These are phyloP conservation scores for Seira ritae DNA, from an alignment of 2,888 invertebrate genomes.

Conservation along the genomic window DNA sequence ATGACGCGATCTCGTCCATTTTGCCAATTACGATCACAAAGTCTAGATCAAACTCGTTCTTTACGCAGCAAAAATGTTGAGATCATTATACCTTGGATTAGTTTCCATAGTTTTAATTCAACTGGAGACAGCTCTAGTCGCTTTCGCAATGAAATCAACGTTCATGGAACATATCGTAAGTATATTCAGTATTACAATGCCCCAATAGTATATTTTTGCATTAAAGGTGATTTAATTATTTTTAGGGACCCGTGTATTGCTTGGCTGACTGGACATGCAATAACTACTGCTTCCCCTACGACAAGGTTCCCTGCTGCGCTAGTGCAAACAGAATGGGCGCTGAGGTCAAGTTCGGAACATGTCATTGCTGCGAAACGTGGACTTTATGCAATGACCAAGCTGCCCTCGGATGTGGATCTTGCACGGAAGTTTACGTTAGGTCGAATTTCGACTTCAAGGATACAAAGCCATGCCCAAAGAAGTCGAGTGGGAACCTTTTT, in stretches of 20 bases:
- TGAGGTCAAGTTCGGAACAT: conserved; percentile 11
- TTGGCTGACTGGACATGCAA: conserved; percentile 9
- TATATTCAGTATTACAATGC: neutral
- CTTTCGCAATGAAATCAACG: neutral
- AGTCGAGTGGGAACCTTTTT: neutral
- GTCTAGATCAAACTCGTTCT: too few relatives aligned
- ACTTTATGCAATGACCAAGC: neutral
- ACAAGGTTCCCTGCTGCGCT: neutral
- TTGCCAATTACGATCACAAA: too few relatives aligned
- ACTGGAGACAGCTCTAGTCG: too few relatives aligned
- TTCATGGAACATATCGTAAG: neutral
- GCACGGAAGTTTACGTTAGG: neutral
- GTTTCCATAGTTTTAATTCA: too few relatives aligned
- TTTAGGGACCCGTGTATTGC: conserved; percentile 18
- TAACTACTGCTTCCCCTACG: neutral
- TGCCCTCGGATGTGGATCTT: neutral
- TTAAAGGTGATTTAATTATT: neutral
- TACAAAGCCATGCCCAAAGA: neutral
- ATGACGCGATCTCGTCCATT: too few relatives aligned
- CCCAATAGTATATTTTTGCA: neutral
- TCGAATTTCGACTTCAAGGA: neutral
- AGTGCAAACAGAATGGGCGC: conserved; percentile 18
- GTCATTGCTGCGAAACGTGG: neutral
- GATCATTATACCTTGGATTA: too few relatives aligned
- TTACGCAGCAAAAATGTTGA: too few relatives aligned